phyloP scores from a whole-genome alignment of 92 coral and sea anemone species.

The Blastomussa wellsi region DNA sequence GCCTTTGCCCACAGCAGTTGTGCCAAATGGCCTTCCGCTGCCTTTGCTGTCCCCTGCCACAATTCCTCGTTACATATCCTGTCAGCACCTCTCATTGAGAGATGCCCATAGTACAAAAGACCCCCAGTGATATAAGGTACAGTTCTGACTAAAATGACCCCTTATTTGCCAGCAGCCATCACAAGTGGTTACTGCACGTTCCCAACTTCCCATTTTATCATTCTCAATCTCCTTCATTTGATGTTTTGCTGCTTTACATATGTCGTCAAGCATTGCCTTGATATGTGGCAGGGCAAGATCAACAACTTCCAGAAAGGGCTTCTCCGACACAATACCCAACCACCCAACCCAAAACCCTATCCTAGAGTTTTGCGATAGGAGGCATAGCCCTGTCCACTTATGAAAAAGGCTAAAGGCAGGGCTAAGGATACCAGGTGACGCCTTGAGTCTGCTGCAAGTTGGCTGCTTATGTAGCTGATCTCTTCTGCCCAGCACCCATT shows the following conservation, averaged over 20 bases:
- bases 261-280: conserved; percentile 49
- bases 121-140: conserved; percentile 2
- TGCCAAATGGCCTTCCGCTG: no score
- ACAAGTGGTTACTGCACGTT: conserved; percentile 57
- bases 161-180: no score
- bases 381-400: conserved; percentile 35
- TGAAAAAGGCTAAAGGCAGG: no score
- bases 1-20: no score
- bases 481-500: no score
- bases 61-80: conserved; percentile 44
- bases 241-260: conserved; percentile 57
- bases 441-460: no score
- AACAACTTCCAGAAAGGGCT: conserved; percentile 40
- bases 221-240: conserved; percentile 43
- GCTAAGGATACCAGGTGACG: no score
- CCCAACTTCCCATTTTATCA: conserved; percentile 52
- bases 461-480: no score
- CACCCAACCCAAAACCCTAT: conserved; percentile 47
- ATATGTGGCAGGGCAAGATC: conserved; percentile 48
- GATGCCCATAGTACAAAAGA: conserved; percentile 56
- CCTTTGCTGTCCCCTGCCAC: conserved; percentile 56
- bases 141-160: no score
- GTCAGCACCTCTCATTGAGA: conserved; percentile 59
- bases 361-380: conserved; percentile 44
- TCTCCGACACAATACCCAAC: conserved; percentile 39